These are phyloP conservation scores for Apodemus speciosus DNA, from an alignment of 2,113 vertebrate genomes.

Conservation along the genomic window DNA sequence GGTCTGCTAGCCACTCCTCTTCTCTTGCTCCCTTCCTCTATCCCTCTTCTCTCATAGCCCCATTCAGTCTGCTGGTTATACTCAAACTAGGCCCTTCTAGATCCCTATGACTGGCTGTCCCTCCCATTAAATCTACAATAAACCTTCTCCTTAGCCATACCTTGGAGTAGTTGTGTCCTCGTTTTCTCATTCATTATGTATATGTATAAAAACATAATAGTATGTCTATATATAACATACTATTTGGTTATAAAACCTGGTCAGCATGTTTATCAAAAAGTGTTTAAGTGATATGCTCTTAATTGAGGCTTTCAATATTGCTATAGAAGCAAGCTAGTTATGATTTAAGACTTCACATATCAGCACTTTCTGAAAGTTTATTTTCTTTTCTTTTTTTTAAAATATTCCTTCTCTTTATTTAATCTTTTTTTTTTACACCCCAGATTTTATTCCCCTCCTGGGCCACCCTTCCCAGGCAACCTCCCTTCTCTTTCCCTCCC, in stretches of 20 bases:
- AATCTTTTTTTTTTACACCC: too few species aligned
- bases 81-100: neutral
- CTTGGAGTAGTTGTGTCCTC: too few species aligned
- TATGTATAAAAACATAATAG: too few species aligned
- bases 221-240: neutral
- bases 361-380: neutral
- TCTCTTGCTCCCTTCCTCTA: neutral
- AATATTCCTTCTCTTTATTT: too few species aligned
- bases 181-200: too few species aligned
- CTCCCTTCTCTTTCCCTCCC: too few species aligned
- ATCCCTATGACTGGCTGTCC: neutral
- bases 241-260: constrained; percentile 16
- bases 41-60: neutral
- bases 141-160: too few species aligned
- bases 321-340: constrained; percentile 2
- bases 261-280: constrained; percentile 55
- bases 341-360: neutral
- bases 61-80: neutral
- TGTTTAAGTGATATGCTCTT: constrained; percentile 23
- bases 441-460: too few species aligned
- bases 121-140: too few species aligned
- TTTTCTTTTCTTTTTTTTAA: too few species aligned
- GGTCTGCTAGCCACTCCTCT: neutral
- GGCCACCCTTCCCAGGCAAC: too few species aligned
- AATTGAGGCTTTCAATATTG: neutral